Conservation (phyloP, 30 jellyfish, hydroid and myxozoan species). For the Pseudorhiza aurosa region DNA sequence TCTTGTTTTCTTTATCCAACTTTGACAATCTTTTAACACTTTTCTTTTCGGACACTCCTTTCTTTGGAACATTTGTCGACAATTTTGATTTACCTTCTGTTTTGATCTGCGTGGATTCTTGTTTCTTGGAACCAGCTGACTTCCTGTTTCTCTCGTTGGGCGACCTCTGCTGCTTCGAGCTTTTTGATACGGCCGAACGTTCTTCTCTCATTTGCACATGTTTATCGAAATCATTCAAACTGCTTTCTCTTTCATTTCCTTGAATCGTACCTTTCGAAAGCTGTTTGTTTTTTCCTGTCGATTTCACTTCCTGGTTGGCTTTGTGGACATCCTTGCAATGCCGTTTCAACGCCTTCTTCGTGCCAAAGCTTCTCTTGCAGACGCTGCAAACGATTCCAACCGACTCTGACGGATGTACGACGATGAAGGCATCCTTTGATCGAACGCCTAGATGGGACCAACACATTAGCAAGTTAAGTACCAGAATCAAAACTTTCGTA, state of each 20-base stretch:
- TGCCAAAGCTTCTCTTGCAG: constrained; percentile 26
- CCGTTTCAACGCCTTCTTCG: constrained; percentile 43
- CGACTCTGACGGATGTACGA: constrained; percentile 50
- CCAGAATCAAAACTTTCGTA: too few species aligned
- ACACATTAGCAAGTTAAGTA: too few species aligned
- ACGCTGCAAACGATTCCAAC: constrained; percentile 23
- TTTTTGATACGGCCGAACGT: too few species aligned
- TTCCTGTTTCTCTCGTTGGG: too few species aligned
- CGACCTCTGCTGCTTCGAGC: too few species aligned
- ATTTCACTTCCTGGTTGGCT: neutral
- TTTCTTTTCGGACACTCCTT: neutral
- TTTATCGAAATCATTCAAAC: too few species aligned
- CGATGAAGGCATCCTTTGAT: constrained; percentile 18
- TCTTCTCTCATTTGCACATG: too few species aligned
- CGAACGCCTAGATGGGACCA: neutral
- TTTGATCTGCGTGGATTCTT: too few species aligned
- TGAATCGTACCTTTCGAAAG: too few species aligned
- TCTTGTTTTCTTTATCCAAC: neutral
- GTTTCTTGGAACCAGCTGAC: too few species aligned
- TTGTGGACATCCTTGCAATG: constrained; percentile 37
- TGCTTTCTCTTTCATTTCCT: too few species aligned
- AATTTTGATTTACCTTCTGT: neutral
- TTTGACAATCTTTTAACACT: neutral
- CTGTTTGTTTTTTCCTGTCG: neutral
- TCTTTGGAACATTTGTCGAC: neutral